Percentiles rank a stretch among this genome's conserved stretches.
Conservation (phyloP, 2,888 invertebrate genomes). For the Polyommatus icarus region DNA sequence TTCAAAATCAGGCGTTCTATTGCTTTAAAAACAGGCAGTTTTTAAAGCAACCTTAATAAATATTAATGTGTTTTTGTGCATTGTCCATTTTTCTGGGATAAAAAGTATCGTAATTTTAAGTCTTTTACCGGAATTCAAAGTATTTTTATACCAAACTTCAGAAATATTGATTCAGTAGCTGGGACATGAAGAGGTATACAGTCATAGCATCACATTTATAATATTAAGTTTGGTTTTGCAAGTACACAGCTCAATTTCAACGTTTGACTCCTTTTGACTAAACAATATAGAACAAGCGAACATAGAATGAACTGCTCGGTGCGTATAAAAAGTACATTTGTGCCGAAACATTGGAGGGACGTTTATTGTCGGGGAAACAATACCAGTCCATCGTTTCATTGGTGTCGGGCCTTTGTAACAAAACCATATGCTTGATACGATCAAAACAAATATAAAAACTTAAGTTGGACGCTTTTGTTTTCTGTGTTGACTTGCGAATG, state of each 20-base stretch:
- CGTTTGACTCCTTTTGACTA: not conserved
- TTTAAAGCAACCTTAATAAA: too few relatives aligned
- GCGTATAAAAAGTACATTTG: slow-evolving; percentile 30
- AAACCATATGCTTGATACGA: slow-evolving; percentile 30
- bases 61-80: too few relatives aligned
- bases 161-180: too few relatives aligned
- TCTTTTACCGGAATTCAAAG: too few relatives aligned
- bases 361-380: slow-evolving; percentile 32
- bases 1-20: too few relatives aligned
- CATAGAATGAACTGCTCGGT: slow-evolving; percentile 3
- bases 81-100: too few relatives aligned
- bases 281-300: slow-evolving; percentile 5
- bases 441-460: slow-evolving; percentile 30
- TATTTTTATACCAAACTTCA: too few relatives aligned
- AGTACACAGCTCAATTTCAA: not conserved
- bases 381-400: slow-evolving; percentile 33
- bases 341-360: slow-evolving; percentile 32
- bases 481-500: not conserved
- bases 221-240: too few relatives aligned
- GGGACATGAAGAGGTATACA: too few relatives aligned
- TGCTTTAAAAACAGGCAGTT: too few relatives aligned
- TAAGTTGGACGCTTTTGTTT: slow-evolving; percentile 14
- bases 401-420: slow-evolving; percentile 32
- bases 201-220: too few relatives aligned
- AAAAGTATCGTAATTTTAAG: too few relatives aligned